Conservation (phyloP, 2,888 invertebrate genomes). For the Eretmocerus hayati region DNA sequence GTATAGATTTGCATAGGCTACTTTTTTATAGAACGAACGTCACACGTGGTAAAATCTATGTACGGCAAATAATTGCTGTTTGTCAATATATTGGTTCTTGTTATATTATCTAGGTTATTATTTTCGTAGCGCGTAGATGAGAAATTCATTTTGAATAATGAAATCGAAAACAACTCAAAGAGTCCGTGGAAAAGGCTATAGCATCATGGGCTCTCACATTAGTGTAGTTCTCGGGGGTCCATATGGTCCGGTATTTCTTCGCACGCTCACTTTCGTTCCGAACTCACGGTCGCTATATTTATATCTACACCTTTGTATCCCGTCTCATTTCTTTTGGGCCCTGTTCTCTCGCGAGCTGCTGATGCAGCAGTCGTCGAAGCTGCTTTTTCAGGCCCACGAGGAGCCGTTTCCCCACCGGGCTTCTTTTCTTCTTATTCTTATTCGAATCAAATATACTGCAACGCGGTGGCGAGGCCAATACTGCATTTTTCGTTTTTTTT, state of each 20-base stretch:
- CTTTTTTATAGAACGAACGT: no score
- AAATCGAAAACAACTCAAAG: no score
- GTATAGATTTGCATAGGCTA: no score
- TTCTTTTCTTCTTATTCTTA: slow-evolving; percentile 1
- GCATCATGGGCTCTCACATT: not conserved
- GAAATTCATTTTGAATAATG: no score
- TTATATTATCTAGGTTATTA: no score
- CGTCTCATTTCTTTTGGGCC: not conserved
- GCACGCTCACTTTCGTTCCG: slow-evolving; percentile 23
- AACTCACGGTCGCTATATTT: slow-evolving; percentile 5
- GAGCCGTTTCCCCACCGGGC: not conserved
- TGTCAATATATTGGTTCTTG: no score
- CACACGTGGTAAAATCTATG: no score
- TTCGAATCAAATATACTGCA: no score
- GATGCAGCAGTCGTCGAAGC: no score
- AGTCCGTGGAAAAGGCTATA: no score
- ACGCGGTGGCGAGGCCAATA: slow-evolving; percentile 7
- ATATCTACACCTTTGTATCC: slow-evolving; percentile 1
- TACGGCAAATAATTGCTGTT: no score
- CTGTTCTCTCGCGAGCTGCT: slow-evolving; percentile 4
- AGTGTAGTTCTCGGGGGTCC: not conserved
- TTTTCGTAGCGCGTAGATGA: no score
- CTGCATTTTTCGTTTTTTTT: slow-evolving; percentile 2
- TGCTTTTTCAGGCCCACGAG: slow-evolving; percentile 6
- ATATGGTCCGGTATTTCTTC: slow-evolving; percentile 14